Base-by-base conservation (phyloP, 1,140 invertebrate species). In the Drosophila hydei region DNA sequence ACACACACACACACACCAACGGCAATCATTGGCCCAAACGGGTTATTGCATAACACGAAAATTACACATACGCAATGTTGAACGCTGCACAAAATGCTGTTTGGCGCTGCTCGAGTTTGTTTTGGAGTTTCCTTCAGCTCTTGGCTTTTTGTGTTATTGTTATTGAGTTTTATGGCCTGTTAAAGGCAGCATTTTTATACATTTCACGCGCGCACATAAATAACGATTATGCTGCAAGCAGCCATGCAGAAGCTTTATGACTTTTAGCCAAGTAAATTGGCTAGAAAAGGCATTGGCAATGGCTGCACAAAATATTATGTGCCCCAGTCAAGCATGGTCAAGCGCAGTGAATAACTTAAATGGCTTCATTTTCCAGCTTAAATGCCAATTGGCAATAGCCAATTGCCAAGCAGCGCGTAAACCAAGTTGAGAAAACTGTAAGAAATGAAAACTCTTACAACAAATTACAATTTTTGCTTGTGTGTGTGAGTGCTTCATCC, bases 201-300 rank as follows among this genome's bases (percentile, higher is more conserved):
- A 87, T 77, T 85, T 85, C 81, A 85, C 81, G 80, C 80, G 73
- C 80, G 58, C 81, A 87, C 81, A 85, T 85, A 85, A 85, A 85
- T 85, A 85, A 85, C 81, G 77, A 87, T 84, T 84, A 76, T 73
- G 68, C 60, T 59, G 40, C 23, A 43, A 58, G 23, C 72, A 87
- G 21, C 59, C 70, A 69, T 62, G 74, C 74, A 70, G 70, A 77
- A 87, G 74, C 77, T 77, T 85, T 85, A 87, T 87, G 81, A 80
- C 81, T 87, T 73, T 72, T 70, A 59, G 61, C 81, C 70, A 77
- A 74, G 52, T 45, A 65, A 72, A 87, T 78, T 83, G 79, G 65
- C 58, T 69, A 43, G 36, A 61, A 61, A 33, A 50, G 16, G 48
- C 74, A 47, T 54, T 52, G 71, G 61, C 55, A 61, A 55, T 72